phyloP scores from a whole-genome alignment of 2,797 vertebrate species.

The Etheostoma perlongum region DNA sequence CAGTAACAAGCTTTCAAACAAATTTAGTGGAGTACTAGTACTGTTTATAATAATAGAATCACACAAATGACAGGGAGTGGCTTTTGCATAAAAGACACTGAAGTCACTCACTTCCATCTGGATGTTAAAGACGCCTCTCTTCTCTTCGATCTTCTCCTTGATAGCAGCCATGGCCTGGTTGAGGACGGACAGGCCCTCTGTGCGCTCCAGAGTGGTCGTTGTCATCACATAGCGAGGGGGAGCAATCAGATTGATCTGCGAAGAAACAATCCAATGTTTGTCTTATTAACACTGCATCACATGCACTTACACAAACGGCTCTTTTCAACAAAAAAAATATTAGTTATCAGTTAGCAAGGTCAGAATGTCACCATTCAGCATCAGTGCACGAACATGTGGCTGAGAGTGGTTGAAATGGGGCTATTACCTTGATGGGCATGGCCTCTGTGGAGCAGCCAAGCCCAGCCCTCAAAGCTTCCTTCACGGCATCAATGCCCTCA shows the following conservation, averaged over 20 bases:
- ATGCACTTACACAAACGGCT: too few species aligned
- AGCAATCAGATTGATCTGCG: constrained; percentile 97
- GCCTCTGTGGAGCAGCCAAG: constrained; percentile 95
- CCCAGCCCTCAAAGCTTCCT: constrained; percentile 95
- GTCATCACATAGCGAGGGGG: constrained; percentile 99
- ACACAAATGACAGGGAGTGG: neutral
- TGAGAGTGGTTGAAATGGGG: neutral
- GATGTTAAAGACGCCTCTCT: constrained; percentile 98
- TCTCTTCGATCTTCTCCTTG: constrained; percentile 99
- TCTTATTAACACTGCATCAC: neutral
- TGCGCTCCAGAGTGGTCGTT: constrained; percentile 97
- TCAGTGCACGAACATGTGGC: neutral
- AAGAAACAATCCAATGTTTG: neutral
- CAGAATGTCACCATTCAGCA: neutral
- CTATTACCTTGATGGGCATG: constrained; percentile 96
- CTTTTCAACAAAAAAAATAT: too few species aligned
- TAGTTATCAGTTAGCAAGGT: too few species aligned
- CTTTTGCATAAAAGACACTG: neutral
- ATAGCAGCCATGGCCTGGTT: constrained; percentile 99
- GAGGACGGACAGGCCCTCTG: constrained; percentile 96
- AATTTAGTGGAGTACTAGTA: too few species aligned
- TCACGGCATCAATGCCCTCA: constrained; percentile 98
- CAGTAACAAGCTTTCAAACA: too few species aligned
- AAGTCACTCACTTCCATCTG: constrained; percentile 93
- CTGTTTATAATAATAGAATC: neutral